Conservation (phyloP, 2,113 vertebrate genomes). For the Dasyornis broadbenti region DNA sequence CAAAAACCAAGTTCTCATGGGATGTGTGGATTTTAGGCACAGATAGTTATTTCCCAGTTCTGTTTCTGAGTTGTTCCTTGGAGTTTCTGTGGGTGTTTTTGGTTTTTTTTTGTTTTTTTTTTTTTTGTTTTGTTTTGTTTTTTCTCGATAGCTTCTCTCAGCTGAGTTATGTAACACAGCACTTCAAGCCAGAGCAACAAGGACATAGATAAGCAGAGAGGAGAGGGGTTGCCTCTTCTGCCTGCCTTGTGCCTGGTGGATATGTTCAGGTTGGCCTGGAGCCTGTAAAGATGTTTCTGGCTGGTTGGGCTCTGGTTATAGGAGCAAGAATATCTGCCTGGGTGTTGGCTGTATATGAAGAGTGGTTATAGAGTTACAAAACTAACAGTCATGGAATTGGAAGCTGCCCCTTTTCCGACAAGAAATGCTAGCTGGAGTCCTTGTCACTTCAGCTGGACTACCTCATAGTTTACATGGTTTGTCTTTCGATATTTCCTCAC, state of each 20-base stretch:
- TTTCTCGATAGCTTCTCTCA: background rate
- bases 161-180: background rate
- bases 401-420: background rate
- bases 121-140: background rate
- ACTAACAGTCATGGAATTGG: background rate
- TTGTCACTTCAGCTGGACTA: background rate
- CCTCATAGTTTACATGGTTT: background rate
- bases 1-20: background rate
- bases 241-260: background rate
- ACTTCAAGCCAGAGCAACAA: background rate
- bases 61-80: background rate
- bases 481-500: background rate
- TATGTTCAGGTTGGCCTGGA: background rate
- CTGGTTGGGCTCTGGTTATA: background rate
- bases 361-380: background rate
- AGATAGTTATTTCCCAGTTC: background rate
- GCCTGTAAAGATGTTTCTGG: background rate
- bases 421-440: background rate
- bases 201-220: background rate
- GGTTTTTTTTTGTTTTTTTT: background rate
- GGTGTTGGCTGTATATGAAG: background rate
- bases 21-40: fast-evolving
- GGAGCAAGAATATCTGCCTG: background rate
- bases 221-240: background rate
- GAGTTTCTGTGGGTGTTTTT: background rate